These are phyloP conservation scores for Coturnix japonica DNA, from an alignment of 2,113 vertebrate species.

Conservation along the genomic window DNA sequence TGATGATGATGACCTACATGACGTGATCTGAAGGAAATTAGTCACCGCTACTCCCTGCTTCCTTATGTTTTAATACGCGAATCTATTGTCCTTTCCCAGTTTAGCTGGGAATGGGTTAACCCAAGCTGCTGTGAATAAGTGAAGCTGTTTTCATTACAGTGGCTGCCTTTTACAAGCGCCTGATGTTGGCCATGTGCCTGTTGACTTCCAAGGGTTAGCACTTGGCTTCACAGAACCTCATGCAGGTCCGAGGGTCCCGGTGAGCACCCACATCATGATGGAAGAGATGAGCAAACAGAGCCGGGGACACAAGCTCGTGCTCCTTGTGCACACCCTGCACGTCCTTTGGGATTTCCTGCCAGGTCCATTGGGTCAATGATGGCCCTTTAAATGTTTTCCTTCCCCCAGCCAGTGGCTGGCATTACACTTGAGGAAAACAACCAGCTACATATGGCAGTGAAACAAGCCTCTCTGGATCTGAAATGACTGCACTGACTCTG, in stretches of 20 bases:
- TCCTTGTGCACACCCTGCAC: neutral
- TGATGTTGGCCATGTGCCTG: constrained; percentile 1
- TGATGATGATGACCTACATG: constrained; percentile 45
- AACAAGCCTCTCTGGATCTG: neutral
- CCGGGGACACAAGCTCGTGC: neutral
- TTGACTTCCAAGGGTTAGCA: neutral
- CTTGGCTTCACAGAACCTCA: neutral
- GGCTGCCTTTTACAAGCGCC: neutral
- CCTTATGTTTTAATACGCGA: neutral
- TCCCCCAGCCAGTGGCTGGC: neutral
- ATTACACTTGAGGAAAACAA: neutral
- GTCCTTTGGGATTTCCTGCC: neutral
- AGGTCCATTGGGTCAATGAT: neutral
- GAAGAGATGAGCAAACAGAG: neutral
- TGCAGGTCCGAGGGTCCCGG: neutral
- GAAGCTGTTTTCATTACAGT: neutral
- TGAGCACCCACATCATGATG: neutral
- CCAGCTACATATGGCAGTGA: neutral
- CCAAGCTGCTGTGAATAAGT: neutral
- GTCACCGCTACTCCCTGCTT: constrained; percentile 51
- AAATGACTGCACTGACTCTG: neutral
- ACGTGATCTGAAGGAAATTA: constrained; percentile 56
- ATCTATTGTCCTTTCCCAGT: neutral
- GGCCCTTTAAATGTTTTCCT: neutral
- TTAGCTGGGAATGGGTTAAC: constrained; percentile 36